Evolutionary conservation across 2,888 invertebrate species (phyloP).

Genomic region (Scelioninae gen. 1): DNA sequence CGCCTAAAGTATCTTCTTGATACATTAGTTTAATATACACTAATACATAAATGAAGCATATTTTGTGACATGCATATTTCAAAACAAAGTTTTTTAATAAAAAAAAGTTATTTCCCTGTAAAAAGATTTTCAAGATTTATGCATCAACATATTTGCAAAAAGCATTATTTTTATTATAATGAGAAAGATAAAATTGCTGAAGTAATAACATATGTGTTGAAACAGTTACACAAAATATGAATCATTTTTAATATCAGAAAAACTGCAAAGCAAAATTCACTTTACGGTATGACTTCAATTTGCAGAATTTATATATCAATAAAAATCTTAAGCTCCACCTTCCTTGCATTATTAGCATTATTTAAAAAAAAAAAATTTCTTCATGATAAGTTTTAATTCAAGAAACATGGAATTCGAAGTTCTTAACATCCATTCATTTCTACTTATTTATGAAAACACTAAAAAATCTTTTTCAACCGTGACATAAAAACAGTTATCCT

Average conservation of each 20-base stretch:
- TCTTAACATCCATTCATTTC: background rate
- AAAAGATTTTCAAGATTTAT: too few species aligned
- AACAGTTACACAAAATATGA: background rate
- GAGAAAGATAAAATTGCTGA: too few species aligned
- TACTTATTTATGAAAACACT: background rate
- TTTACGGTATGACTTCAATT: background rate
- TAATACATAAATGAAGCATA: too few species aligned
- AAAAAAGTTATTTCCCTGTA: too few species aligned
- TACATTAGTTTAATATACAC: background rate
- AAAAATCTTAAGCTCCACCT: background rate
- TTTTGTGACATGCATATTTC: too few species aligned
- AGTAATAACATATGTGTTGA: too few species aligned
- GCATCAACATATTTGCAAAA: too few species aligned
- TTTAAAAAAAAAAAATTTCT: background rate
- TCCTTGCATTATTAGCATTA: too few species aligned
- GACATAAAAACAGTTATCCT: background rate
- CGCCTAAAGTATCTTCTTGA: background rate
- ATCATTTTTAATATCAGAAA: background rate
- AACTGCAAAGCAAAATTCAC: background rate
- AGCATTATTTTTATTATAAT: too few species aligned
- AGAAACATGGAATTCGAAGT: background rate
- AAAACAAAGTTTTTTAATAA: too few species aligned
- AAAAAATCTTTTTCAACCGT: background rate
- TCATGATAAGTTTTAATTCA: background rate
- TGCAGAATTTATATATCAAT: background rate